Percentiles rank a stretch among this genome's conserved stretches.
phyloP scores from a whole-genome alignment of 2,888 invertebrate genomes.

The Dasysyrphus tricinctus region DNA sequence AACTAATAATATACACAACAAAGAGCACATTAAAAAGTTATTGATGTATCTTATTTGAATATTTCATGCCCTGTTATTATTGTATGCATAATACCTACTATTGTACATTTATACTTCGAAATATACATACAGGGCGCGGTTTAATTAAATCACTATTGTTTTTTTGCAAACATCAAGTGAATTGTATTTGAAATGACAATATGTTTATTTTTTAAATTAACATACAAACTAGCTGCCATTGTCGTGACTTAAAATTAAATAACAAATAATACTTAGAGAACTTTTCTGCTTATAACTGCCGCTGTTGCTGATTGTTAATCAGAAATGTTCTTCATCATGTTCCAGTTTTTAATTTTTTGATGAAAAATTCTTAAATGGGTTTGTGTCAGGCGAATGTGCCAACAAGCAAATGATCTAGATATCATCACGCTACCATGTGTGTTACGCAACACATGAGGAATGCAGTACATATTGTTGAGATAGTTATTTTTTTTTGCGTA shows the following conservation, averaged over 20 bases:
- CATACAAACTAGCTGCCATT: not conserved
- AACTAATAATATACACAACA: no score
- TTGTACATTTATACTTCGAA: not conserved
- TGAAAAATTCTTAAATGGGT: not conserved
- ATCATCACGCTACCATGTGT: constrained; percentile 51
- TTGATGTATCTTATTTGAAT: no score
- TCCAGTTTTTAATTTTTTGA: not conserved
- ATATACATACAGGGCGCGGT: constrained; percentile 13
- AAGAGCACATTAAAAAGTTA: no score
- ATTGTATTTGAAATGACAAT: constrained; percentile 1
- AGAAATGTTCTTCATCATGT: constrained; percentile 5
- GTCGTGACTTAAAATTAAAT: constrained; percentile 10
- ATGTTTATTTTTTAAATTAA: not conserved
- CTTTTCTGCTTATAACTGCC: not conserved
- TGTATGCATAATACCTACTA: not conserved
- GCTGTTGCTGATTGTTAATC: not conserved
- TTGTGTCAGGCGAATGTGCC: constrained; percentile 14
- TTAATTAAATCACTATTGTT: constrained; percentile 13
- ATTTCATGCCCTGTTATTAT: not conserved
- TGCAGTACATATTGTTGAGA: not conserved
- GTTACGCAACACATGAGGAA: constrained; percentile 52
- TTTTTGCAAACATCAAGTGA: constrained; percentile 8
- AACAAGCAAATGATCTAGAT: constrained; percentile 57
- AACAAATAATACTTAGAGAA: not conserved
- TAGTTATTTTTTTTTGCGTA: constrained; percentile 5